Conservation (phyloP, 2,888 invertebrate genomes). For the Catocala nupta region DNA sequence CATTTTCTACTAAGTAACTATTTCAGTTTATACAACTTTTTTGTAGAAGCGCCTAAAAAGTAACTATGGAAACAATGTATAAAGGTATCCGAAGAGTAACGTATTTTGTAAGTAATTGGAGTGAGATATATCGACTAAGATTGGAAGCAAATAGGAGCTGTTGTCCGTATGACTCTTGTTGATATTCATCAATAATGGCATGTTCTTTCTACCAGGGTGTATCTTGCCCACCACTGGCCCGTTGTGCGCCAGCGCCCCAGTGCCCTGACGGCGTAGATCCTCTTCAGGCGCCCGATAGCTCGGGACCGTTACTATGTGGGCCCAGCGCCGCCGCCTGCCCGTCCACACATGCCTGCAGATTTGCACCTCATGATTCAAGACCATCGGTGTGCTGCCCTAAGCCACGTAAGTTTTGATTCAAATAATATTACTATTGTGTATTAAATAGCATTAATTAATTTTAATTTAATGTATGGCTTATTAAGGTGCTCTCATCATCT, state of each 20-base stretch:
- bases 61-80: too few species aligned
- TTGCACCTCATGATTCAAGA: slow-evolving; percentile 92
- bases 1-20: too few species aligned
- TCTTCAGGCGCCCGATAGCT: slow-evolving; percentile 81
- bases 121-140: too few species aligned
- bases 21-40: too few species aligned
- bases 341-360: slow-evolving; percentile 94
- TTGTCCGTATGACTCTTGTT: too few species aligned
- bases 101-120: too few species aligned
- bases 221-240: slow-evolving; percentile 93
- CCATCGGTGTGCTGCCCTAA: slow-evolving; percentile 96
- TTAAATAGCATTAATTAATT: background rate
- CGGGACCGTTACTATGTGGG: slow-evolving; percentile 89
- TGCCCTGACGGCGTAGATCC: slow-evolving; percentile 72
- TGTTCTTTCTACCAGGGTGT: slow-evolving; percentile 69
- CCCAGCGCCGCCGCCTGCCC: slow-evolving; percentile 93
- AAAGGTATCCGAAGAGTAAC: too few species aligned
- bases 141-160: too few species aligned
- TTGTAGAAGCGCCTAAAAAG: too few species aligned
- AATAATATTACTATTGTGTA: background rate
- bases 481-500: too few species aligned
- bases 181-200: too few species aligned
- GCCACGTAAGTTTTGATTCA: slow-evolving; percentile 88
- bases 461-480: too few species aligned
- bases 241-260: slow-evolving; percentile 89